phyloP scores from a whole-genome alignment of 2,113 vertebrate genomes.

The Urocolius indicus region DNA sequence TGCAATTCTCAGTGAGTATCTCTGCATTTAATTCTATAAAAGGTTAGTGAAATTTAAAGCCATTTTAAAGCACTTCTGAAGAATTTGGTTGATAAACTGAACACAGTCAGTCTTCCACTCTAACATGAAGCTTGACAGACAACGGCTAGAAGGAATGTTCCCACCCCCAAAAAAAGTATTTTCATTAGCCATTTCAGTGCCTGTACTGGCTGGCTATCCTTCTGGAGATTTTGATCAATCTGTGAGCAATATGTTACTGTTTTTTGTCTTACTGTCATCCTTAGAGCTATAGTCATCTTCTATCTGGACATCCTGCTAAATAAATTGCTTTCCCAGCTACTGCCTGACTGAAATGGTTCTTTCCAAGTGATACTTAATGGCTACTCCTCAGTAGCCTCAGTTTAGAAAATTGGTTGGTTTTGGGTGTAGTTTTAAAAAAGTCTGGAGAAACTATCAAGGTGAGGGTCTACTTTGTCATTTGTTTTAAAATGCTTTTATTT shows the following conservation, averaged over 20 bases:
- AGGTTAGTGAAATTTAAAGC: not conserved
- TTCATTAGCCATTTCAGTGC: not conserved
- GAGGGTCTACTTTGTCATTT: not conserved
- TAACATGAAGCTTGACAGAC: not conserved
- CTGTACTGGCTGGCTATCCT: not conserved
- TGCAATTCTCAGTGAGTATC: not conserved
- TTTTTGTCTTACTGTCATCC: not conserved
- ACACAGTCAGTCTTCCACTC: not conserved
- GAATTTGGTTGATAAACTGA: not conserved
- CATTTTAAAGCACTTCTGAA: not conserved
- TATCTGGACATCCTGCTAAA: not conserved
- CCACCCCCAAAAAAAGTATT: not conserved
- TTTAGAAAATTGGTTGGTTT: not conserved
- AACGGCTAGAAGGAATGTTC: not conserved
- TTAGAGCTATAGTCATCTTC: not conserved
- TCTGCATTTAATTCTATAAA: not conserved
- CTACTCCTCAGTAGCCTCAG: not conserved
- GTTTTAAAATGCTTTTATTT: not conserved
- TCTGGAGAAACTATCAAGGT: not conserved
- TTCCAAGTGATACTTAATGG: not conserved
- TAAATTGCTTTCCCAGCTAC: not conserved
- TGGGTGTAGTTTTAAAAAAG: not conserved
- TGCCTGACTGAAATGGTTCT: not conserved
- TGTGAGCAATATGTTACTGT: not conserved
- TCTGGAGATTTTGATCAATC: not conserved